These are phyloP conservation scores for Odontamblyopus lacepedii DNA, from an alignment of 2,797 vertebrate genomes.

Conservation along the genomic window DNA sequence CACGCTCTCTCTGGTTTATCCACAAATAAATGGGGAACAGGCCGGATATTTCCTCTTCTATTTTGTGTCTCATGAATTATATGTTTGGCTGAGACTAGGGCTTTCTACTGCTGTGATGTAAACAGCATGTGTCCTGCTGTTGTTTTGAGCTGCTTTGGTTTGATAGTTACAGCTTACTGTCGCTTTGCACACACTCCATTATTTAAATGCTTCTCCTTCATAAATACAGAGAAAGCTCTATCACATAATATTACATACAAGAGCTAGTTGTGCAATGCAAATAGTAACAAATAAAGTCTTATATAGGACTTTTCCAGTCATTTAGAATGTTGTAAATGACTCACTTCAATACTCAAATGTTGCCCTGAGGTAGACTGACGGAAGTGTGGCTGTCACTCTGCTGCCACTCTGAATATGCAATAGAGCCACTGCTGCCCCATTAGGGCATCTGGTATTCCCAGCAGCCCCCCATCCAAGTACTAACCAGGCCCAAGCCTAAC, in stretches of 20 bases:
- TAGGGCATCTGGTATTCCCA: neutral
- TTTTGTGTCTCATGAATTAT: constrained; percentile 40
- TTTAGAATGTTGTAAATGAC: neutral
- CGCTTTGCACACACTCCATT: constrained; percentile 39
- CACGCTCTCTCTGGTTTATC: constrained; percentile 12
- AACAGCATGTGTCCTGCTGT: constrained; percentile 50
- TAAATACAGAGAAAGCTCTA: neutral
- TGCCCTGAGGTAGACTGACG: too few species aligned
- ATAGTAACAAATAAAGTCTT: neutral
- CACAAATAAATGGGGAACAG: constrained; percentile 14
- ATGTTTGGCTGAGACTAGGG: constrained; percentile 54
- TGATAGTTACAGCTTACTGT: constrained; percentile 58
- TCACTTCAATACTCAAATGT: neutral
- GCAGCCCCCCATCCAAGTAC: neutral
- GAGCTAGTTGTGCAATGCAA: neutral
- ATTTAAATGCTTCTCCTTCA: neutral
- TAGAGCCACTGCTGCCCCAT: neutral
- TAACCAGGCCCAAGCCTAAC: too few species aligned
- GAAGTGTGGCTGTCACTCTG: neutral
- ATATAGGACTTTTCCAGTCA: neutral
- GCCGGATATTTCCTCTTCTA: constrained; percentile 12
- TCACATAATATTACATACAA: neutral
- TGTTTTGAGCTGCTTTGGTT: constrained; percentile 62
- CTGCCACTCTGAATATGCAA: neutral
- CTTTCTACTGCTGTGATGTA: constrained; percentile 49